Evolutionary conservation across 1,140 invertebrate genomes (phyloP), one percentile per base, ranked within the genome.

Genomic region (Heliconius congener): DNA sequence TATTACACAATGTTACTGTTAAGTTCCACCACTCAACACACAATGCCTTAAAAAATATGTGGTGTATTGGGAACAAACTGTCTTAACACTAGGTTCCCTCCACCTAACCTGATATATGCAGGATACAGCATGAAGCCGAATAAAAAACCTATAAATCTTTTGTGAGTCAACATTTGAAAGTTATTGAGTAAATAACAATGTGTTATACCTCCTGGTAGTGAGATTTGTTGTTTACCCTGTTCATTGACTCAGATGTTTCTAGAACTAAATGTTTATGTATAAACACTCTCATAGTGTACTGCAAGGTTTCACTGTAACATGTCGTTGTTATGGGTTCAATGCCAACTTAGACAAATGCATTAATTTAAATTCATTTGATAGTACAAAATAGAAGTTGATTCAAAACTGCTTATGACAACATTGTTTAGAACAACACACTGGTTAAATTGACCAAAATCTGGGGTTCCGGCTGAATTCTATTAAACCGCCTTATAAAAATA

Each of bases 141-240:
- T 19, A 8, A 19, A 52, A 46, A 18, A 2, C 50, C 19, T 9
- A 57, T 57, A 30, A 74, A 27, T 37, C 27, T 34, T 74, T 74
- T 74, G 73, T 74, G 73, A 50, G 50, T 74, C 73, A 74, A 16
- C 9, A 23, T 57, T 57, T 6, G n/a, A 23, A 57, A 23, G 46
- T 73, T 73, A 73, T 27, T 74, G 73, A 74, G 23, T 74, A 55
- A 50, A 74, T 46, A 46, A 46, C 9, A 11, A 74, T 74, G 27
- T 19, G 46, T 57, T n/a, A 57, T n/a, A 52, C 50, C 23, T 57
- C n/a, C 19, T 57, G 55, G 55, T 57, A 57, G 19, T n/a, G 19
- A 57, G 55, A 57, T 23, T 57, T 46, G 13, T 46, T 57, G 19
- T 57, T 57, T 23, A 57, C 18, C 1, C 6, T 19, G n/a, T 57